Conservation (phyloP, 1,140 invertebrate species). For the Saxidomus purpurata region DNA sequence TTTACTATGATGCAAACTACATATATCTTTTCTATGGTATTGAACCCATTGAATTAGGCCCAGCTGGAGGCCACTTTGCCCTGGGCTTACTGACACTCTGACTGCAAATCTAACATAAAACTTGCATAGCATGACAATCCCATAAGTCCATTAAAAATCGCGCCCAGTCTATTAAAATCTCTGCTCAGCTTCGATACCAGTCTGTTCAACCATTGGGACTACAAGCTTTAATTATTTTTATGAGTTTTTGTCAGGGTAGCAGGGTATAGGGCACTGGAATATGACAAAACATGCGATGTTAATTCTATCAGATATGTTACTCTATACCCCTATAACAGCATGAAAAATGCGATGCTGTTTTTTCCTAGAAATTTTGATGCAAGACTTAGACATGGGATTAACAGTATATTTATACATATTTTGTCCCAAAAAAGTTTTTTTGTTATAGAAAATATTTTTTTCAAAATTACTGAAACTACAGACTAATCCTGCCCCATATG, state of each 20-base stretch:
- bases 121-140: conserved; percentile 22
- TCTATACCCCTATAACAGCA: too few species aligned
- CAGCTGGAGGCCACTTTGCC: background rate
- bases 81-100: conserved; percentile 5
- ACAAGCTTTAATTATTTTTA: conserved; percentile 24
- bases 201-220: background rate
- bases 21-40: conserved; percentile 38
- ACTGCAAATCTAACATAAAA: conserved; percentile 45
- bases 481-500: too few species aligned
- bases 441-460: too few species aligned
- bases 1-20: conserved; percentile 37
- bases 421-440: too few species aligned
- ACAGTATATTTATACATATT: too few species aligned
- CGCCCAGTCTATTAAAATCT: conserved; percentile 15
- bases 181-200: background rate
- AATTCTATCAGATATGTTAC: background rate
- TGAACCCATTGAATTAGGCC: conserved; percentile 31
- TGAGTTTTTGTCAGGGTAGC: background rate
- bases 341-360: too few species aligned
- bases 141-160: conserved; percentile 33
- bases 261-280: background rate
- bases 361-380: too few species aligned
- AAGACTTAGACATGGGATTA: too few species aligned
- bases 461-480: too few species aligned
- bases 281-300: background rate